Evolutionary conservation across 2,888 invertebrate species (phyloP).

Genomic region (Metalampra italica): DNA sequence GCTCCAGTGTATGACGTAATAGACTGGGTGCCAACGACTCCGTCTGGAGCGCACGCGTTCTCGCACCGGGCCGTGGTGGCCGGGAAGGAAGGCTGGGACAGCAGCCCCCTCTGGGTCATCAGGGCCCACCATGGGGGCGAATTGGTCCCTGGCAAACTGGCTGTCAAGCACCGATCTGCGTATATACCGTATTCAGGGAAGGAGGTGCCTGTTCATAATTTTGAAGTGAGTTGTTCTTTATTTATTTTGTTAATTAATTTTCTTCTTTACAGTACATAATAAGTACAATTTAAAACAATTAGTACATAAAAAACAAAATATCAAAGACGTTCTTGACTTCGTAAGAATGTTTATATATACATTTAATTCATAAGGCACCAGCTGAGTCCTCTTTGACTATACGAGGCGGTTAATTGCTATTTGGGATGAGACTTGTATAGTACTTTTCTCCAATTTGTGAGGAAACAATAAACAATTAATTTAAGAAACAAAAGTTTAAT

Average conservation of each 20-base stretch:
- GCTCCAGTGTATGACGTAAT: slow-evolving; percentile 25
- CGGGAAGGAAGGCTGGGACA: slow-evolving; percentile 66
- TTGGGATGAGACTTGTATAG: no score
- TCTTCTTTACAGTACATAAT: no score
- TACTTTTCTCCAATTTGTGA: no score
- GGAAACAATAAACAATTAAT: no score
- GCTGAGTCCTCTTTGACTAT: no score
- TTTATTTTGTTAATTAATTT: no score
- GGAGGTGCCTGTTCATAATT: slow-evolving; percentile 64
- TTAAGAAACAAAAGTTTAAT: no score
- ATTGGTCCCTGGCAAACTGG: slow-evolving; percentile 62
- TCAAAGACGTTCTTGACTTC: no score
- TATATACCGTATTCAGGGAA: slow-evolving; percentile 54
- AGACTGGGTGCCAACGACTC: slow-evolving; percentile 56
- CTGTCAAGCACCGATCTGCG: slow-evolving; percentile 54
- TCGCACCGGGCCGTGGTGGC: slow-evolving; percentile 50
- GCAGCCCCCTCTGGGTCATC: slow-evolving; percentile 65
- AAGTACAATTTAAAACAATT: background rate
- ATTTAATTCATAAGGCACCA: no score
- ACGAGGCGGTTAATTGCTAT: no score
- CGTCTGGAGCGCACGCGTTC: slow-evolving; percentile 36
- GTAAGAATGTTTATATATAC: no score
- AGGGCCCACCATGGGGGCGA: slow-evolving; percentile 62
- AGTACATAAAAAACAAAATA: no score
- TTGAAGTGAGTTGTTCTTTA: slow-evolving; percentile 47